Evolutionary conservation across 1,140 invertebrate species (phyloP).

Genomic region (Ylistrum balloti): DNA sequence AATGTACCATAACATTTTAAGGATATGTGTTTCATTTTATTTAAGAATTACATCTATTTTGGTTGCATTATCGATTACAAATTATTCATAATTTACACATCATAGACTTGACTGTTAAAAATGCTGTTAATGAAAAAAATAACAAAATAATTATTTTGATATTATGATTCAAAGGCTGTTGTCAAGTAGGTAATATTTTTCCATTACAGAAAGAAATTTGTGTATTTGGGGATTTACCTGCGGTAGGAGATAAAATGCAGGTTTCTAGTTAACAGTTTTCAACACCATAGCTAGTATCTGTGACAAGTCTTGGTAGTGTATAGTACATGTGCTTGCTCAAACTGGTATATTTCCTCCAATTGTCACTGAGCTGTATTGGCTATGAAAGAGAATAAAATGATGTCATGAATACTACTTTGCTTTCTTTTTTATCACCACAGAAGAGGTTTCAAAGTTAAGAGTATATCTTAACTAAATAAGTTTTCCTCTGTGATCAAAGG

Average conservation of each 20-base stretch:
- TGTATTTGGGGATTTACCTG: not conserved
- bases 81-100: not conserved
- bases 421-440: too few relatives aligned
- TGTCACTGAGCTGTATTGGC: slow-evolving; percentile 25
- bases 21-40: not conserved
- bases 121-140: not conserved
- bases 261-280: not conserved
- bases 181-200: not conserved
- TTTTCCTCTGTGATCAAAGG: too few relatives aligned
- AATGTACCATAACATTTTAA: not conserved
- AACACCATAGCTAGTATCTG: not conserved
- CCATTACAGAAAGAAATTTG: not conserved
- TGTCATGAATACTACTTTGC: not conserved
- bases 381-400: slow-evolving; percentile 36
- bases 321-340: slow-evolving; percentile 22
- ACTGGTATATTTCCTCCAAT: not conserved
- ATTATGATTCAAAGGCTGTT: not conserved
- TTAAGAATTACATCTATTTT: not conserved
- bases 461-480: too few relatives aligned
- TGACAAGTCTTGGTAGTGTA: not conserved
- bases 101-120: not conserved
- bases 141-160: slow-evolving; percentile 21
- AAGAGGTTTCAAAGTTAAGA: too few relatives aligned
- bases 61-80: not conserved
- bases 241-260: not conserved